Evolutionary conservation across 53 echinoderm and acorn worm species (phyloP).

Genomic region (Holothuria scabra): DNA sequence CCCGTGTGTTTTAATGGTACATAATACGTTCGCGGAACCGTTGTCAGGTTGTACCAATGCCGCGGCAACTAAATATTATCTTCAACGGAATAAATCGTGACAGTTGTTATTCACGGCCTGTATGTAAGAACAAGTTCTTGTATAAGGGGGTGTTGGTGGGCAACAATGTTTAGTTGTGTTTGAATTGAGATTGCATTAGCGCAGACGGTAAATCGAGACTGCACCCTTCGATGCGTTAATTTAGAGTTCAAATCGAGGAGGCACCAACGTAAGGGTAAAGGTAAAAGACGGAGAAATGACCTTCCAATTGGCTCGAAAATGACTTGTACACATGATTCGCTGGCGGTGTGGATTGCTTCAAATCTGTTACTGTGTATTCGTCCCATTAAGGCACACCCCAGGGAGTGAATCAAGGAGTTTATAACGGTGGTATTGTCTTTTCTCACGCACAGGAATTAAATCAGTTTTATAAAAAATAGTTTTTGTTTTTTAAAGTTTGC

Average conservation of each 20-base stretch:
- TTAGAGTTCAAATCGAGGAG: conserved; percentile 30
- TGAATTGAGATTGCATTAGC: conserved; percentile 24
- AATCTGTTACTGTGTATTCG: conserved; percentile 42
- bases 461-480: conserved; percentile 13
- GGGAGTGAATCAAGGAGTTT: conserved; percentile 13
- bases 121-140: too few species aligned
- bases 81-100: too few species aligned
- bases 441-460: conserved; percentile 38
- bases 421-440: conserved; percentile 13
- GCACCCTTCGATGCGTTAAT: conserved; percentile 38
- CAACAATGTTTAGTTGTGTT: neutral
- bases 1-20: too few species aligned
- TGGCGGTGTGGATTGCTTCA: neutral
- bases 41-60: too few species aligned
- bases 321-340: conserved; percentile 11
- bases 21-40: too few species aligned
- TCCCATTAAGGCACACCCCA: conserved; percentile 4
- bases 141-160: too few species aligned
- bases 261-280: neutral
- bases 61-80: too few species aligned
- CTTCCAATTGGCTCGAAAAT: conserved; percentile 34
- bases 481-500: neutral
- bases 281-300: neutral
- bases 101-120: too few species aligned
- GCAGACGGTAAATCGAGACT: conserved; percentile 23